These are phyloP conservation scores for Dromiciops gliroides DNA, from an alignment of 2,113 vertebrate genomes.

Conservation along the genomic window DNA sequence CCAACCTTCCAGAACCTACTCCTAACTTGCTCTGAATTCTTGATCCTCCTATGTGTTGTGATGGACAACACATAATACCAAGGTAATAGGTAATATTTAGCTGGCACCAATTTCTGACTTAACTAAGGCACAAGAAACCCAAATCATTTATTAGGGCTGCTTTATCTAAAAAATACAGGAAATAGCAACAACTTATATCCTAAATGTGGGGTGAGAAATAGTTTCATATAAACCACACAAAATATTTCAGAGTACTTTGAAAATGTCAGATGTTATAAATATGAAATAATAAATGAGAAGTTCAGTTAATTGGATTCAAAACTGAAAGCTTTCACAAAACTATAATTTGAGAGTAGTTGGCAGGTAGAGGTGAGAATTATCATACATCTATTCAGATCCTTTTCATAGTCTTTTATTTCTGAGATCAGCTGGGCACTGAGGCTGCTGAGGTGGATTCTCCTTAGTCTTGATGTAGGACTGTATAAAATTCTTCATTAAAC, in stretches of 20 bases:
- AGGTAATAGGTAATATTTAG: background rate
- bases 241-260: conserved; percentile 46
- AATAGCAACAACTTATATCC: conserved; percentile 45
- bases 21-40: no score
- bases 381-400: conserved; percentile 2
- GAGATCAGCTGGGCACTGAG: background rate
- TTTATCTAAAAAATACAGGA: conserved; percentile 3
- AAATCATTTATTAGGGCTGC: background rate
- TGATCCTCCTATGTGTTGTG: background rate
- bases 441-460: background rate
- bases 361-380: background rate
- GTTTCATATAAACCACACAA: conserved; percentile 38
- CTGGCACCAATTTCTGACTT: background rate
- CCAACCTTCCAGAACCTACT: background rate
- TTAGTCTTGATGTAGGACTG: background rate
- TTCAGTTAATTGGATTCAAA: conserved; percentile 16
- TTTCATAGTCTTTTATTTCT: background rate
- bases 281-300: conserved; percentile 7
- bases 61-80: background rate
- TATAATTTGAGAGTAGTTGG: background rate
- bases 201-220: background rate
- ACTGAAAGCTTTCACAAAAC: conserved; percentile 27
- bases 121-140: background rate
- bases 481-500: background rate
- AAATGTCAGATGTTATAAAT: conserved; percentile 48